Percentiles rank a stretch among this genome's conserved stretches.
Evolutionary conservation across 1,140 invertebrate species (phyloP).

Genomic region (Brachionus sp.): DNA sequence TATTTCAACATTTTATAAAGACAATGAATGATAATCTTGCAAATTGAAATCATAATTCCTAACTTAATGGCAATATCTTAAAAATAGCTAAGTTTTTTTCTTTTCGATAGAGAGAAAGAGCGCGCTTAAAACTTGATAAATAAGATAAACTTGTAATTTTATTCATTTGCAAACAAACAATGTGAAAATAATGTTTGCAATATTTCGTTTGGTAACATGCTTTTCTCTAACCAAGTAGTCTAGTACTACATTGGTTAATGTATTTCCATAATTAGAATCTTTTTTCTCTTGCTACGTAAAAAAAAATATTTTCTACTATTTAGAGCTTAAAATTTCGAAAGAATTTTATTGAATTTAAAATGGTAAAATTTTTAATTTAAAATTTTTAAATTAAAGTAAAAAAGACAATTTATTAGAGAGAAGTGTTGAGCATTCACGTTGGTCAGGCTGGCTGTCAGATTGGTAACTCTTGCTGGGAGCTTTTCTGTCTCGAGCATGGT

Average conservation of each 20-base stretch:
- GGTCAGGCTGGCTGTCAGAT: constrained; percentile 80
- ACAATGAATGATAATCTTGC: neutral
- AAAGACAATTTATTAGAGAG: constrained; percentile 53
- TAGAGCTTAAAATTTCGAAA: constrained; percentile 27
- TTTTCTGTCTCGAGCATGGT: constrained; percentile 78
- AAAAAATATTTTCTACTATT: neutral
- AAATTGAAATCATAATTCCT: neutral
- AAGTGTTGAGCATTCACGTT: constrained; percentile 77
- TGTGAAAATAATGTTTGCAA: constrained; percentile 11
- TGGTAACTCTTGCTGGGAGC: constrained; percentile 71
- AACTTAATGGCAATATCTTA: neutral
- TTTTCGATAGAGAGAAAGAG: neutral
- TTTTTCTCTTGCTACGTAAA: neutral
- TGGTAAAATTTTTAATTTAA: neutral
- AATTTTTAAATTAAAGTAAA: neutral
- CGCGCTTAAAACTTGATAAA: neutral
- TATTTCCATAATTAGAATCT: neutral
- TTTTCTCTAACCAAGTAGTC: neutral
- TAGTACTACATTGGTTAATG: neutral
- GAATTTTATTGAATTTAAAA: constrained; percentile 11
- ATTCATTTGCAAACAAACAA: constrained; percentile 16
- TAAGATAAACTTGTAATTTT: constrained; percentile 22
- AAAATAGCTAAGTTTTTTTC: neutral
- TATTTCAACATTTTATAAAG: neutral
- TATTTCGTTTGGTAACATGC: neutral